Percentiles rank a stretch among this genome's conserved stretches.
phyloP scores from a whole-genome alignment of 2,888 invertebrate genomes.

The Caenorhabditis angaria region DNA sequence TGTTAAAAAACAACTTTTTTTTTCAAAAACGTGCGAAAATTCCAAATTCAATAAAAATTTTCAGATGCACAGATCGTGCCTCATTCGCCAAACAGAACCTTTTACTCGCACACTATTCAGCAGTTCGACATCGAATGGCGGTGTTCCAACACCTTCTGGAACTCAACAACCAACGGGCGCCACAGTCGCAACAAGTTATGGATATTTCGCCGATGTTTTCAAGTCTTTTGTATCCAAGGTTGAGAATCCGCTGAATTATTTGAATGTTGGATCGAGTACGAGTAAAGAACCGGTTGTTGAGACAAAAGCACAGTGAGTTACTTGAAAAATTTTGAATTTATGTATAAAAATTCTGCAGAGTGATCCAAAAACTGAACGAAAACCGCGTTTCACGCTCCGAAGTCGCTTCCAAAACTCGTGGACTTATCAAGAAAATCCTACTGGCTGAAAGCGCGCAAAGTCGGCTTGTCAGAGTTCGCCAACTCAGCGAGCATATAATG shows the following conservation, averaged over 20 bases:
- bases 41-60: too few species aligned
- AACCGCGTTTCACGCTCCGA: slow-evolving; percentile 56
- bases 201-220: slow-evolving; percentile 35
- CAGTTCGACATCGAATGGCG: not conserved
- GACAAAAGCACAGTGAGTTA: slow-evolving; percentile 35
- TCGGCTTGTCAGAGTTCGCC: slow-evolving; percentile 43
- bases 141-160: slow-evolving; percentile 5
- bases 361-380: slow-evolving; percentile 46
- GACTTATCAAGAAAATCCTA: slow-evolving; percentile 52
- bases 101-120: slow-evolving; percentile 1
- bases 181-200: slow-evolving; percentile 32
- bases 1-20: not conserved
- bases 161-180: not conserved
- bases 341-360: slow-evolving; percentile 27
- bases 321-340: too few species aligned
- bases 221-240: slow-evolving; percentile 36
- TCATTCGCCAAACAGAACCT: not conserved
- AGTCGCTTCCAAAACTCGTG: slow-evolving; percentile 52
- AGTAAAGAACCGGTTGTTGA: slow-evolving; percentile 18
- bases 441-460: slow-evolving; percentile 51
- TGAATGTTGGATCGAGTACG: slow-evolving; percentile 20
- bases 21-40: too few species aligned
- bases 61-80: not conserved
- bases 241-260: slow-evolving; percentile 36
- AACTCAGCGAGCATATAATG: slow-evolving; percentile 62